Evolutionary conservation across 1,140 invertebrate species (phyloP), one percentile per base, ranked within the genome.

Genomic region (Myzus persicae): DNA sequence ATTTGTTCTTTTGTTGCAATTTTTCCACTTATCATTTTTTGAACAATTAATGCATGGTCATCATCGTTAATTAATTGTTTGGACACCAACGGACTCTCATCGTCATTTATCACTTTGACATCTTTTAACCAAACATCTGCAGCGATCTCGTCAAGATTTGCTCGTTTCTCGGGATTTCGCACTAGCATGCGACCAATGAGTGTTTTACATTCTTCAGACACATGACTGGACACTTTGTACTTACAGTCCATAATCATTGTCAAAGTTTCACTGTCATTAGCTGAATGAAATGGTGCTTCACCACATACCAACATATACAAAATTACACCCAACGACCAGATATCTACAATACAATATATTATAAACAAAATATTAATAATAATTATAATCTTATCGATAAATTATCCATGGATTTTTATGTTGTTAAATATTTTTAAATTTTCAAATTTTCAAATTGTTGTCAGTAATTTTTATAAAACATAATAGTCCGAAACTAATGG

Each of bases 231-330:
- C 94, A 99, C 97, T 89, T 97, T 97, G 95, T 99, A 99, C 96
- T 99, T 99, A 96, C 99, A 99, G 95, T 99, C 99, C 98, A 99
- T 99, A 94, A 99, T 99, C 98, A 99, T 99, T 4, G 99, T 99
- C 31, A 99, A 95, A 1, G 99, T 99, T 96, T 99, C 99, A 95
- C 98, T 99, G 95, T 99, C 99, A 95, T 99, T 99, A 42, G 99
- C 98, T 96, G 99, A 99, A 96, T 99, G 99, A 95, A 99, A 99
- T 31, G 99, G 99, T 31, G 99, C 97, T 95, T 98, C 97, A 31
- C 99, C 99, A 96, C 98, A 99, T 4, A 99, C 99, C 94, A 99
- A 96, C 99, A 99, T 99, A 95, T 98, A 99, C 44, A 99, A 96
- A 95, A 99, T 99, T 7, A 99, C 99, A 82, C 99, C 99, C 82